phyloP scores from a whole-genome alignment of 2,113 vertebrate species.

The Puffinus mauretanicus region DNA sequence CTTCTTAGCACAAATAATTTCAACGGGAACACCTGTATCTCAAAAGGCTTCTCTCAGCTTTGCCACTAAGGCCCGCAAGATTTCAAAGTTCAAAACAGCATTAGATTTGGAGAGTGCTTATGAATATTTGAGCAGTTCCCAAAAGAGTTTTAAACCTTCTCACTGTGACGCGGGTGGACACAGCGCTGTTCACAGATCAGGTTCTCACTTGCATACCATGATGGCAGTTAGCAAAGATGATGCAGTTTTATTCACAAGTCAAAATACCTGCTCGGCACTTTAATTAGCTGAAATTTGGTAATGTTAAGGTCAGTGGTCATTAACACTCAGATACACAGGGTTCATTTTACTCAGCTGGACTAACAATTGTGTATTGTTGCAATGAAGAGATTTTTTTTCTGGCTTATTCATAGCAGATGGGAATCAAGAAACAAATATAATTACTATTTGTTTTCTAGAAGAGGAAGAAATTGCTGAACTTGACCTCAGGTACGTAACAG shows the following conservation, averaged over 20 bases:
- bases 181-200: rapidly evolving
- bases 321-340: neutral
- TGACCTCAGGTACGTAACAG: neutral
- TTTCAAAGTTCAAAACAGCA: neutral
- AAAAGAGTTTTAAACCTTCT: neutral
- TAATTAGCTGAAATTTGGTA: neutral
- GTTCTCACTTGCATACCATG: rapidly evolving
- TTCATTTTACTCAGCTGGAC: neutral
- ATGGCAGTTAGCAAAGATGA: neutral
- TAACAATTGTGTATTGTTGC: rapidly evolving
- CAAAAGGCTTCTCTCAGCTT: neutral
- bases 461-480: neutral
- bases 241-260: neutral
- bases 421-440: neutral
- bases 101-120: rapidly evolving
- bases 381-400: rapidly evolving
- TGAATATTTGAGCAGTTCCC: neutral
- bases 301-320: neutral
- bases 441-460: neutral
- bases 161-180: rapidly evolving
- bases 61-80: neutral
- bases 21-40: rapidly evolving
- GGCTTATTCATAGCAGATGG: neutral
- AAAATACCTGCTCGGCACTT: neutral
- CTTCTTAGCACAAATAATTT: neutral